Percentiles rank a stretch among this genome's conserved stretches.
Conservation (phyloP, 1,140 invertebrate genomes). For the Bombus huntii region DNA sequence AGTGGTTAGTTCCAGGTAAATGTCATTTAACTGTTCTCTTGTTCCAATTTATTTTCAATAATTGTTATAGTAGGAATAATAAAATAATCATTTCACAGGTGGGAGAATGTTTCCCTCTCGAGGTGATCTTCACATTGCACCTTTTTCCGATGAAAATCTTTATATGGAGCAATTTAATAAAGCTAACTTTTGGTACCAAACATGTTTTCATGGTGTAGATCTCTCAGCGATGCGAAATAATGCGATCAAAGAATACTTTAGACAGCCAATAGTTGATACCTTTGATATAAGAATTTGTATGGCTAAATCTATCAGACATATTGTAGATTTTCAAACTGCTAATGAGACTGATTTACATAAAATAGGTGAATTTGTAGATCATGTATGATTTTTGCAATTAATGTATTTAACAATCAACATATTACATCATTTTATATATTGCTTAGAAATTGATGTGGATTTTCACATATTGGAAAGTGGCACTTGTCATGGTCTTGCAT, state of each 20-base stretch:
- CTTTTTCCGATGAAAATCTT: conserved; percentile 98
- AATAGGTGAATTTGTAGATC: conserved; percentile 85
- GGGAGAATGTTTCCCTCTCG: conserved; percentile 97
- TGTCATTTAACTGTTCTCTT: background rate
- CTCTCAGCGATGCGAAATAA: conserved; percentile 94
- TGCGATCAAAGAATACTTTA: conserved; percentile 98
- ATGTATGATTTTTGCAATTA: background rate
- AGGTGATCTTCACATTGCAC: conserved; percentile 98
- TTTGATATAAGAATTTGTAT: conserved; percentile 99
- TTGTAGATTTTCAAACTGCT: conserved; percentile 97
- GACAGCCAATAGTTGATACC: conserved; percentile 99
- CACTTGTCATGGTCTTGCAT: conserved; percentile 98
- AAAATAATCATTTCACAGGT: conserved; percentile 63
- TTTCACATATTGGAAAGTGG: conserved; percentile 97
- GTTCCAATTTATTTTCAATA: background rate
- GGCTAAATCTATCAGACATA: conserved; percentile 96
- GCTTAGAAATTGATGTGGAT: conserved; percentile 94
- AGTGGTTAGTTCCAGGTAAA: conserved; percentile 95
- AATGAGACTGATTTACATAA: conserved; percentile 97
- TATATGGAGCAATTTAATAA: conserved; percentile 99
- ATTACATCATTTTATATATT: conserved; percentile 19
- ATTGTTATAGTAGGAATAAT: background rate
- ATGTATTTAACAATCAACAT: background rate
- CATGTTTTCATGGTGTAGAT: conserved; percentile 99
- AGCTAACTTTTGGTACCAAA: conserved; percentile 99